Evolutionary conservation across 2,797 vertebrate species (phyloP).

Genomic region (Sternotherus odoratus): DNA sequence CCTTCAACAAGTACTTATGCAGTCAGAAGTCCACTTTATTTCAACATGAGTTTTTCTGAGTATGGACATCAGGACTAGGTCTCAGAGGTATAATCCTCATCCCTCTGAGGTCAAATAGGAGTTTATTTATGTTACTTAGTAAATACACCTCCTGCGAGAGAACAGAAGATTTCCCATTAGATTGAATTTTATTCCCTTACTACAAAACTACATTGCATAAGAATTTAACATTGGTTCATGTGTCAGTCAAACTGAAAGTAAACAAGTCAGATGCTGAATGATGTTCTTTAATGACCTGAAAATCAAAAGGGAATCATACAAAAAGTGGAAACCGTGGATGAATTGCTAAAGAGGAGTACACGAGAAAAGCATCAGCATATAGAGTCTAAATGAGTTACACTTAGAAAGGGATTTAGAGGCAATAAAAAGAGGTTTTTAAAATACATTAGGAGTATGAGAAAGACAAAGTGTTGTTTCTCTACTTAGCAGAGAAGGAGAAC

Average conservation of each 20-base stretch:
- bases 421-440: background rate
- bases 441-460: background rate
- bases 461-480: background rate
- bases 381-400: background rate
- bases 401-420: background rate
- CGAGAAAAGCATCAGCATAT: background rate
- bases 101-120: conserved; percentile 7
- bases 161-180: conserved; percentile 39
- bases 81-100: background rate
- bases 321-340: background rate
- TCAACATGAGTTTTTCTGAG: background rate
- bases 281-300: background rate
- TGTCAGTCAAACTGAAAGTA: background rate
- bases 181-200: background rate
- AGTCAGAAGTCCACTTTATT: background rate
- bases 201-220: background rate
- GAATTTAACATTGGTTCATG: background rate
- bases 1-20: background rate
- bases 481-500: background rate
- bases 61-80: background rate
- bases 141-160: conserved; percentile 10
- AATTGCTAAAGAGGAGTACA: background rate
- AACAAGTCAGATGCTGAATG: background rate
- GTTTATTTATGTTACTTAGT: background rate
- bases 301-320: background rate